These are phyloP conservation scores for Haliclona indistincta DNA, from an alignment of 37 sponge, comb jelly and placozoan genomes.

Conservation along the genomic window DNA sequence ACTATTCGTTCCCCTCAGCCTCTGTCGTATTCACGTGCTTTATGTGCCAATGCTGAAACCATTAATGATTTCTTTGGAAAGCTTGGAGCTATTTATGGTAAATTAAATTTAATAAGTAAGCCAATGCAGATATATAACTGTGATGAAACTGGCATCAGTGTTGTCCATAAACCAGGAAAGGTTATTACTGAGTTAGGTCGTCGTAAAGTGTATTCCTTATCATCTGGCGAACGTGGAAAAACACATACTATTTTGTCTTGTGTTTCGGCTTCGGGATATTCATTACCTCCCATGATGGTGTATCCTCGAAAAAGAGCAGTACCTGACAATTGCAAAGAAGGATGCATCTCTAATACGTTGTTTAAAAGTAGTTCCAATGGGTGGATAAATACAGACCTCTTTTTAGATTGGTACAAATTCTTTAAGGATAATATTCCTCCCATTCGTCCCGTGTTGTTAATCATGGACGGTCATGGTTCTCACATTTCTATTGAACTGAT, in stretches of 20 bases:
- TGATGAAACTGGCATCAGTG: slow-evolving; percentile 38
- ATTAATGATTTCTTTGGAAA: slow-evolving; percentile 44
- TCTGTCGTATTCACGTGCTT: slow-evolving; percentile 36
- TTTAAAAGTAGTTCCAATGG: slow-evolving; percentile 23
- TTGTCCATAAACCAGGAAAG: slow-evolving; percentile 38
- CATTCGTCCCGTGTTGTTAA: slow-evolving; percentile 22
- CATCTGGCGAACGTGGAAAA: slow-evolving; percentile 43
- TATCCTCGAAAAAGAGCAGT: slow-evolving; percentile 37
- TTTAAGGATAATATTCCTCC: slow-evolving; percentile 27
- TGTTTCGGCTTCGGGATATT: slow-evolving; percentile 41
- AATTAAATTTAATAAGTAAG: slow-evolving; percentile 30
- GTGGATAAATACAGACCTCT: slow-evolving; percentile 33
- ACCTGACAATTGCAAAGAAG: slow-evolving; percentile 10
- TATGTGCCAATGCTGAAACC: slow-evolving; percentile 21
- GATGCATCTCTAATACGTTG: slow-evolving; percentile 26
- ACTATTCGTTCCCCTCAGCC: slow-evolving; percentile 44
- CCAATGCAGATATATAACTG: slow-evolving; percentile 46
- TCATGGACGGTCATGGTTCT: slow-evolving; percentile 53
- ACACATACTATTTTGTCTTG: slow-evolving; percentile 47
- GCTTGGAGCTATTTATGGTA: slow-evolving; percentile 29
- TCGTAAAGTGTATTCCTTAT: slow-evolving; percentile 20
- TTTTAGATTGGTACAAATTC: slow-evolving; percentile 43
- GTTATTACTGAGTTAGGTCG: slow-evolving; percentile 17
- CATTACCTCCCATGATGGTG: slow-evolving; percentile 43
- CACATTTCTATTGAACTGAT: slow-evolving; percentile 41